Evolutionary conservation across 1,140 invertebrate species (phyloP).

Genomic region (Aphelinus atriplicis): DNA sequence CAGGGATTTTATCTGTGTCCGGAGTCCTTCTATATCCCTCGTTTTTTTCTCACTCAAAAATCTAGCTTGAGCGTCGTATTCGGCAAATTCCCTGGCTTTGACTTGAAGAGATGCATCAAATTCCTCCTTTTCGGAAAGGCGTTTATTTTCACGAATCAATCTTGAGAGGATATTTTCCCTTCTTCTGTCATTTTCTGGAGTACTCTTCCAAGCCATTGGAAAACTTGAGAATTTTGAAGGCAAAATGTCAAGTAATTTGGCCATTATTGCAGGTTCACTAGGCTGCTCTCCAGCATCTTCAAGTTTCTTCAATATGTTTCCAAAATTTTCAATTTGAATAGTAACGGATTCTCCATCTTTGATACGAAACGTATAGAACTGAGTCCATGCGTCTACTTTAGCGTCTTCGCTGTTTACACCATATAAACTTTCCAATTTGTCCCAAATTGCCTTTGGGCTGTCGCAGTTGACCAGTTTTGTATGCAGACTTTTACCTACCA

Average conservation of each 20-base stretch:
- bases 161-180: slow-evolving; percentile 24
- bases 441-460: slow-evolving; percentile 24
- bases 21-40: slow-evolving; percentile 23
- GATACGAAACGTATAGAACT: slow-evolving; percentile 19
- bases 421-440: slow-evolving; percentile 21
- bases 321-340: slow-evolving; percentile 19
- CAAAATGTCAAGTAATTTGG: slow-evolving; percentile 6
- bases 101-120: slow-evolving; percentile 6
- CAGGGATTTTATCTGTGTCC: slow-evolving; percentile 6
- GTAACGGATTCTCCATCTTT: slow-evolving; percentile 9
- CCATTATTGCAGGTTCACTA: slow-evolving; percentile 3
- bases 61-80: background rate
- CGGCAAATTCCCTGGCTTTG: background rate
- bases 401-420: slow-evolving; percentile 6
- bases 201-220: slow-evolving; percentile 30
- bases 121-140: background rate
- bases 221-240: slow-evolving; percentile 16
- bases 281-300: slow-evolving; percentile 7
- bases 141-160: slow-evolving; percentile 27
- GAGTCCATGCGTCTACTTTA: slow-evolving; percentile 7
- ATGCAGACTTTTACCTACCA: slow-evolving; percentile 4
- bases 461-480: slow-evolving; percentile 8
- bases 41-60: background rate
- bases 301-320: slow-evolving; percentile 28
- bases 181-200: slow-evolving; percentile 8